phyloP scores from a whole-genome alignment of 2,113 vertebrate species.

The Bombycilla garrulus region DNA sequence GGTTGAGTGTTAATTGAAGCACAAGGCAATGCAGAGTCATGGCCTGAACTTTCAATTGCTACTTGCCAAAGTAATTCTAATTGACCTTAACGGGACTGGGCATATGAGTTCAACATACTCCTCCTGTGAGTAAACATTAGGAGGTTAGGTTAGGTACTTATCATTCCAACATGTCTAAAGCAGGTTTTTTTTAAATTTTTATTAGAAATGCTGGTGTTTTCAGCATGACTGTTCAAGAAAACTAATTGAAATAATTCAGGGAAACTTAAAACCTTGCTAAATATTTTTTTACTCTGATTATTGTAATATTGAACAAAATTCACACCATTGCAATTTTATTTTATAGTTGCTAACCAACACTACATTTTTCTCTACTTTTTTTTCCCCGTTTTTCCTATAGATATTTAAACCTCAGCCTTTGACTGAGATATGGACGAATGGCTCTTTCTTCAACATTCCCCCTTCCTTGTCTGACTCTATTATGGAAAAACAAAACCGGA shows the following conservation, averaged over 20 bases:
- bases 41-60: background rate
- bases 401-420: background rate
- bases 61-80: slow-evolving; percentile 33
- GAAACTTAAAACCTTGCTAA: background rate
- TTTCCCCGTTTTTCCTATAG: background rate
- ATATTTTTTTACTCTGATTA: background rate
- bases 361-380: background rate
- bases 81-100: background rate
- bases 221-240: background rate
- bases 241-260: background rate
- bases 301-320: background rate
- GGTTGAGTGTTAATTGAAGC: slow-evolving; percentile 16
- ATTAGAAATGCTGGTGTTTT: background rate
- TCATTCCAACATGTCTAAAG: background rate
- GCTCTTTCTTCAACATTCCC: background rate
- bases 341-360: background rate
- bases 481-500: slow-evolving; percentile 35
- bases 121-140: slow-evolving; percentile 5
- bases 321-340: background rate
- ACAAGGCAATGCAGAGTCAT: slow-evolving; percentile 13
- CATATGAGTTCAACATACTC: background rate
- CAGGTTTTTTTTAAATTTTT: background rate
- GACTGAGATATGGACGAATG: background rate
- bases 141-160: background rate
- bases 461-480: slow-evolving; percentile 4